A percentile compares a stretch with the other conserved stretches of the same genome.
phyloP scores from a whole-genome alignment of 2,113 vertebrate species.

The Chionomys nivalis region DNA sequence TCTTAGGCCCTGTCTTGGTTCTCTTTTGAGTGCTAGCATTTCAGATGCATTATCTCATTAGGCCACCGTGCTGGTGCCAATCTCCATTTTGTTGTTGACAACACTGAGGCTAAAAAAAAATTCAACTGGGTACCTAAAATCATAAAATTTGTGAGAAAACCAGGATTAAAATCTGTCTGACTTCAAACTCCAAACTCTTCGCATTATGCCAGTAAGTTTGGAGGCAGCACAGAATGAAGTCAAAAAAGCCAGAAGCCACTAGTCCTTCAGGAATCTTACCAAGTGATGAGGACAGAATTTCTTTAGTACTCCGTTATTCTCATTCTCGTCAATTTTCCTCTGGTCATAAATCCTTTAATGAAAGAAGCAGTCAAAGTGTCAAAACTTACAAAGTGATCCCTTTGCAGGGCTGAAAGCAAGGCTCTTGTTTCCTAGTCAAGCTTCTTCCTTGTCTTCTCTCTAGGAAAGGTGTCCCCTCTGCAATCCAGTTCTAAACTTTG shows the following conservation, averaged over 20 bases:
- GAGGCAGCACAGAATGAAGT: neutral
- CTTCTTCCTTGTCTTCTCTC: neutral
- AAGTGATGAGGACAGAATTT: slow-evolving; percentile 97
- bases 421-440: neutral
- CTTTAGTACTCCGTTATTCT: slow-evolving; percentile 96
- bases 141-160: slow-evolving; percentile 17
- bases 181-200: slow-evolving; percentile 44
- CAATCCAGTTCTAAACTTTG: neutral
- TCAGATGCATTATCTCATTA: neutral
- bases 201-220: neutral
- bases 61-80: neutral
- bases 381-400: neutral
- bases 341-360: slow-evolving; percentile 94
- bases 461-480: neutral
- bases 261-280: slow-evolving; percentile 82
- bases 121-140: neutral
- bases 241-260: slow-evolving; percentile 1
- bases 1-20: neutral
- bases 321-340: slow-evolving; percentile 96
- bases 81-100: neutral
- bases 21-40: neutral
- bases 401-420: neutral
- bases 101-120: slow-evolving; percentile 38
- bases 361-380: slow-evolving; percentile 33
- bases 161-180: slow-evolving; percentile 43